Conservation (phyloP, 2,113 vertebrate genomes). For the Romanogobio albipinnatus region DNA sequence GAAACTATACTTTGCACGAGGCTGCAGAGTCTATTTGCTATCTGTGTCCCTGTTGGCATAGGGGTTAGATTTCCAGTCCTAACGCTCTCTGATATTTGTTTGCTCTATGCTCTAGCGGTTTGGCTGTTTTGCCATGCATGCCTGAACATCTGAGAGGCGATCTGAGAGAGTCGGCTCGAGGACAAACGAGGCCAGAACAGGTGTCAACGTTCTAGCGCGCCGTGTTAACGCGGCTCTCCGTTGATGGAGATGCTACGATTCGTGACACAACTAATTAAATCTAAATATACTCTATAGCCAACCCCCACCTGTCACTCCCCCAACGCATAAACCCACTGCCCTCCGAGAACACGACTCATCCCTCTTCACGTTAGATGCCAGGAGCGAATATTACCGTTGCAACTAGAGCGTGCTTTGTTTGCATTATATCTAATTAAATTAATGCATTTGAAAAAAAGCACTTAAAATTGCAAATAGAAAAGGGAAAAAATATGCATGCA, state of each 20-base stretch:
- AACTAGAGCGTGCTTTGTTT: slow-evolving; percentile 42
- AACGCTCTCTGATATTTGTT: slow-evolving; percentile 72
- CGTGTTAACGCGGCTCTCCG: slow-evolving; percentile 61
- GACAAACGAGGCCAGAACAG: slow-evolving; percentile 67
- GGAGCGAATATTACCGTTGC: slow-evolving; percentile 50
- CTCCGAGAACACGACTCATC: background rate
- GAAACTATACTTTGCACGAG: slow-evolving; percentile 73
- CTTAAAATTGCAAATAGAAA: slow-evolving; percentile 48
- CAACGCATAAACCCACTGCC: slow-evolving; percentile 39
- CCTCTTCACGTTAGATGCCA: slow-evolving; percentile 22
- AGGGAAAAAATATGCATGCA: slow-evolving; percentile 31
- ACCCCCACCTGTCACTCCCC: slow-evolving; percentile 27
- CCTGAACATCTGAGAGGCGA: slow-evolving; percentile 40
- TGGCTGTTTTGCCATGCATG: slow-evolving; percentile 12
- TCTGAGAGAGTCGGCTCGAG: slow-evolving; percentile 49
- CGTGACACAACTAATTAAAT: slow-evolving; percentile 72
- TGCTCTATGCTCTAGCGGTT: slow-evolving; percentile 35
- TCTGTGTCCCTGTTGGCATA: slow-evolving; percentile 73
- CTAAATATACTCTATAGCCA: slow-evolving; percentile 67
- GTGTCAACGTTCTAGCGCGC: slow-evolving; percentile 68
- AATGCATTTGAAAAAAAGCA: slow-evolving; percentile 48
- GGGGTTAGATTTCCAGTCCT: slow-evolving; percentile 69
- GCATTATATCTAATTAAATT: slow-evolving; percentile 64
- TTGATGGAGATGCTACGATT: slow-evolving; percentile 65
- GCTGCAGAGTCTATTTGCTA: slow-evolving; percentile 66